Conservation (phyloP, 1,140 invertebrate species). For the Rhizoglyphus robini region DNA sequence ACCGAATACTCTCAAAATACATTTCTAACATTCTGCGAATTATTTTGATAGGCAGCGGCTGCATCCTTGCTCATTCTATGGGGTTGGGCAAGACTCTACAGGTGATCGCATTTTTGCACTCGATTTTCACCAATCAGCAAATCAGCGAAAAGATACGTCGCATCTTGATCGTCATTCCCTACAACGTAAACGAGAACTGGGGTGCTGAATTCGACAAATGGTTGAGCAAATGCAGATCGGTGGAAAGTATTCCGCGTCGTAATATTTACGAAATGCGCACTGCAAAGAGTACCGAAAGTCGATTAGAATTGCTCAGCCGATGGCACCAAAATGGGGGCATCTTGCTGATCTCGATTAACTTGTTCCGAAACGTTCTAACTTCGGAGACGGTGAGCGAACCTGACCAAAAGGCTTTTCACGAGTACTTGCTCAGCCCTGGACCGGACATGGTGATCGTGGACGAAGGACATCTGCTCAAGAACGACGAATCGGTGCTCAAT, state of each 20-base stretch:
- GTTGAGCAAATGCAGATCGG: conserved; percentile 52
- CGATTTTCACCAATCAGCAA: conserved; percentile 51
- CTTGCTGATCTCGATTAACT: conserved; percentile 87
- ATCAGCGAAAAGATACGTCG: conserved; percentile 49
- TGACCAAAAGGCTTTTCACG: conserved; percentile 37
- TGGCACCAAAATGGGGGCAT: conserved; percentile 75
- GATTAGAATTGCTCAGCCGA: background rate
- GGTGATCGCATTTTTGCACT: conserved; percentile 75
- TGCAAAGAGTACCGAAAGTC: too few species aligned
- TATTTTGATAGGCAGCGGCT: conserved; percentile 73
- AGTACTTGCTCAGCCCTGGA: conserved; percentile 56
- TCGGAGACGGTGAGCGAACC: conserved; percentile 44
- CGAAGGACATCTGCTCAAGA: conserved; percentile 88
- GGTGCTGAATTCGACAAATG: conserved; percentile 80
- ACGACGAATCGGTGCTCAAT: conserved; percentile 67
- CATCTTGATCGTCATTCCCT: conserved; percentile 76
- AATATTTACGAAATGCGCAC: too few species aligned
- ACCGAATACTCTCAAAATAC: too few species aligned
- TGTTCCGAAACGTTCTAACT: conserved; percentile 81
- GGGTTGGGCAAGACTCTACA: conserved; percentile 51
- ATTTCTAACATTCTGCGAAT: too few species aligned
- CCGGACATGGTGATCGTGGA: conserved; percentile 60
- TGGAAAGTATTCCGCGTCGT: too few species aligned
- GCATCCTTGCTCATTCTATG: conserved; percentile 84
- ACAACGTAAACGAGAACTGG: conserved; percentile 94